Evolutionary conservation across 2,113 vertebrate species (phyloP), one percentile per base, ranked within the genome.

Genomic region (Chrysochloris asiatica): DNA sequence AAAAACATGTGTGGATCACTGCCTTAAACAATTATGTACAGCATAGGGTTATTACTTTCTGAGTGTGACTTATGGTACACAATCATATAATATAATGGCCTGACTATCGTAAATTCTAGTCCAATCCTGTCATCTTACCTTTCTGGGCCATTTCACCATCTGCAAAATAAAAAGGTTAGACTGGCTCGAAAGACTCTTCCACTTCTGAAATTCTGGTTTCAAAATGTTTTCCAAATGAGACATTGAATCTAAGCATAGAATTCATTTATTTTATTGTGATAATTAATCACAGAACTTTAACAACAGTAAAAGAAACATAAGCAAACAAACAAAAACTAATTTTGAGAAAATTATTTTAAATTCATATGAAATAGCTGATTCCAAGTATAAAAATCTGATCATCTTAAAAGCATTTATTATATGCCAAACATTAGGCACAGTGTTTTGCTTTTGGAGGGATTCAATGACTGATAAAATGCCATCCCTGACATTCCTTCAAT

Each of bases 211-310:
- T 94, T 65, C 48, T 93, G n/a, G 24, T 93, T 94, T 92, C 50
- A 93, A 93, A 71, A 95, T 86, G 33, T 48, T 90, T 79, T 7
- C 28, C 41, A n/a, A 82, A 0, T 1, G 9, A 78, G 52, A 21
- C 33, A 86, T 89, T 88, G 36, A 83, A 93, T 91, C 45, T 59
- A 92, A 3, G 94, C 76, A 82, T 67, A 83, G 73, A 72, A 82
- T 19, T 52, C 94, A 81, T 90, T 96, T 92, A 93, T 28, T 88
- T 38, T 75, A 78, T 47, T 91, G 36, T 19, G 0, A 45, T 93
- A 97, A 96, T 92, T 95, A 88, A 84, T 54, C 36, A 81, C 4
- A 94, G 54, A 92, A 71, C 87, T 96, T 94, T 93, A 97, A 83
- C 3, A 90, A 73, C 83, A 96, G n/a, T n/a, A n/a, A 77, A 19